Evolutionary conservation across 2,797 vertebrate genomes (phyloP).

Genomic region (Lophura swinhoii): DNA sequence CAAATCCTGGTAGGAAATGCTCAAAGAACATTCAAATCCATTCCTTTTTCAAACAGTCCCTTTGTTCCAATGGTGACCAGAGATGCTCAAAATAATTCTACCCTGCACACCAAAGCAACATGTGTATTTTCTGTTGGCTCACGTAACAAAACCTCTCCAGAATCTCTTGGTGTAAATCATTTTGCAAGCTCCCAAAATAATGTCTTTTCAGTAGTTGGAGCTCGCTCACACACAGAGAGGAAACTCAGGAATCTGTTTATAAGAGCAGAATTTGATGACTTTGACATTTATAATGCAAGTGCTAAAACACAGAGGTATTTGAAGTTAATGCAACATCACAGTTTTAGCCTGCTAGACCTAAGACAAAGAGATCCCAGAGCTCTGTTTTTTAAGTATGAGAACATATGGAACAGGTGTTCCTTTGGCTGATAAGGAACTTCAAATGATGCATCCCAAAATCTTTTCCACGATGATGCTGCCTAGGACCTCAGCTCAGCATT

Average conservation of each 20-base stretch:
- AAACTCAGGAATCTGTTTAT: not conserved
- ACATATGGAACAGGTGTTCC: not conserved
- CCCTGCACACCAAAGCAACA: not conserved
- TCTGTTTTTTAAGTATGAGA: not conserved
- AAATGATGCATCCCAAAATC: not conserved
- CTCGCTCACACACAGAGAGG: not conserved
- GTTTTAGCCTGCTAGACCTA: not conserved
- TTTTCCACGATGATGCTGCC: not conserved
- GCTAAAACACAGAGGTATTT: not conserved
- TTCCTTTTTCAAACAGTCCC: not conserved
- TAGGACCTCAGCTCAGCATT: not conserved
- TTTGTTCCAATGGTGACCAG: not conserved
- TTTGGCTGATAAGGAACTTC: not conserved
- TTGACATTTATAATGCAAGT: conserved; percentile 29
- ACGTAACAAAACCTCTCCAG: not conserved
- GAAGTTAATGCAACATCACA: conserved; percentile 9
- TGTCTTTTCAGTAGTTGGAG: not conserved
- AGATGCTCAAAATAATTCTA: not conserved
- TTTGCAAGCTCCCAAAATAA: not conserved
- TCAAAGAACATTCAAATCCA: not conserved
- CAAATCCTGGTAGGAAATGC: not conserved
- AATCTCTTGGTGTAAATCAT: not conserved
- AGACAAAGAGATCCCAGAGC: conserved; percentile 17
- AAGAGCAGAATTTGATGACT: not conserved
- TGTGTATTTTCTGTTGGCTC: not conserved